Base-by-base conservation (phyloP, 1,140 invertebrate species). In the Nylanderia fulva region DNA sequence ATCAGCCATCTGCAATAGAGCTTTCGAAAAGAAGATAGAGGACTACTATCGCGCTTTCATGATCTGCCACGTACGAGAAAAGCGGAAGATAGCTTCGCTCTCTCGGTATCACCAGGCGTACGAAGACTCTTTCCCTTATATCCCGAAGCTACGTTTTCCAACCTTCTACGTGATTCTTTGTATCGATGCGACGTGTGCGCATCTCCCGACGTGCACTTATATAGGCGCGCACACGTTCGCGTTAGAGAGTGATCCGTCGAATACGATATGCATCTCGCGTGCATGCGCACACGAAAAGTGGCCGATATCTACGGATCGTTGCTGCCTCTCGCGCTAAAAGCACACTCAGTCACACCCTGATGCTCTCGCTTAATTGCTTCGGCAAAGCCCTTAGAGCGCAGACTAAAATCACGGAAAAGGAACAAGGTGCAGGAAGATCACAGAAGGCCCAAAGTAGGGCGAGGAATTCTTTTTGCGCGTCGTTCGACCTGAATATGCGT, bases 321-420 rank as follows among this genome's bases (percentile, higher is more conserved):
- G 60, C 66, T 76, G 21, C 27, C 27, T 8, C 42, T 9, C 39
- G 42, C 71, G 63, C 84, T 88, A 82, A 89, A 85, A 89, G 86
- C 84, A 74, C 76, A 52, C 82, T 85, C 87, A 33, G 83, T 82
- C 74, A 75, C 83, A 77, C 63, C 7, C 80, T 66, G 87, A 82
- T 86, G 54, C 76, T 60, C 52, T 60, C 54, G 85, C 54, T 48
- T 89, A 89, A 89, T 89, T 84, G 85, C 74, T 61, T 21, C 39
- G 66, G 36, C 27, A 72, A 82, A 82, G 48, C 71, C 63, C 13
- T 61, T 56, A 58, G 58, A 82, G 77, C 52, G 36, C 36, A 24
- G 33, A 18, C 36, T 72, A 82, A 72, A 82, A 82, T 82, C 79
- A 60, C 36, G 56, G 29, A 54, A 48, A 82, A 82, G 52, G 33